Evolutionary conservation across 2,888 invertebrate genomes (phyloP), one percentile per base, ranked within the genome.

Genomic region (Metalampra italica): DNA sequence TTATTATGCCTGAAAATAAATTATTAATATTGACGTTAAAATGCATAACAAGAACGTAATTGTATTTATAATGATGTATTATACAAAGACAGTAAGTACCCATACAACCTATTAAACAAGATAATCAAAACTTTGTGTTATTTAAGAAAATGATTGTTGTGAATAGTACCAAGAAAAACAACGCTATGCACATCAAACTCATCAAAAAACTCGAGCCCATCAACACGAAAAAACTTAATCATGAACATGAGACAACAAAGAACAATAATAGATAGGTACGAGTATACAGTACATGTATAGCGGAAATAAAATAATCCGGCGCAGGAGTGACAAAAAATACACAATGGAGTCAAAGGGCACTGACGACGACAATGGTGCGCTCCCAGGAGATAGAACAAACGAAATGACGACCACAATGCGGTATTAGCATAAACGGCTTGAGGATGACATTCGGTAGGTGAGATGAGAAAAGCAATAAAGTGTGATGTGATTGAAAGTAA

Each of bases 331-430:
- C 81, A 88, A 88, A 87, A 88, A 89, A 85, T 75, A 81, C 64
- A 89, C 89, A 89, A 88, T 88, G 54, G 83, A 86, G 89, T 86
- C 88, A 88, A 86, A 88, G 88, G 85, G 81, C 82, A 86, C 49
- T 52, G 51, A 57, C 65, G 69, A 79, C 80, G 82, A 88, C 88
- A 88, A 87, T 83, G 71, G 14, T 30, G 9, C 60, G 62, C 68
- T 69, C 60, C 60, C 62, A 60, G 61, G 55, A 73, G 82, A 82
- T 82, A 82, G 82, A 82, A 87, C 86, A 87, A 87, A 87, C 81
- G 83, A 82, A 74, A 75, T 71, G 70, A 68, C 73, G 71, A 62
- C 74, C 78, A 88, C 89, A 90, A 90, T 89, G 73, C 73, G 40
- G 49, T 73, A 90, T 90, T 90, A 79, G 65, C 90, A 90, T 90